A percentile compares a stretch with the other conserved stretches of the same genome.
Conservation (phyloP, 2,797 vertebrate species). For the Strix occidentalis region DNA sequence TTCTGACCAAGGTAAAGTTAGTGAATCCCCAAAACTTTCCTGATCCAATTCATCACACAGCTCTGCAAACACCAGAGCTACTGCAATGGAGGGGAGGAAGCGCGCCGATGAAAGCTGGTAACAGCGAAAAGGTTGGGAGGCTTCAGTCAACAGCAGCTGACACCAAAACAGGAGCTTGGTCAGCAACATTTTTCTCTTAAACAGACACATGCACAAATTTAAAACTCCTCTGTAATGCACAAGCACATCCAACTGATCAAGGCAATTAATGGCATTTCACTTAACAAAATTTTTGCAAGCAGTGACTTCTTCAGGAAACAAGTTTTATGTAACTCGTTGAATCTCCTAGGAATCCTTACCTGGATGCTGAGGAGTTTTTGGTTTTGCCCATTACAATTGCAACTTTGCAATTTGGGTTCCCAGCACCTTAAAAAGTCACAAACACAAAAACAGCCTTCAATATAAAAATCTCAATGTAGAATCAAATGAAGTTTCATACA, state of each 20-base stretch:
- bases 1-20: neutral
- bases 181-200: neutral
- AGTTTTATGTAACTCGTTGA: neutral
- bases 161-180: neutral
- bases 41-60: neutral
- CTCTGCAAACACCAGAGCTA: neutral
- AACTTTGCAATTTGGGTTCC: constrained; percentile 84
- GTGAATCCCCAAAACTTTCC: neutral
- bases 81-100: neutral
- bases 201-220: neutral
- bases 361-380: constrained; percentile 57
- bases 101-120: rapidly evolving
- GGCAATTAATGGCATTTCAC: neutral
- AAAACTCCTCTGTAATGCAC: neutral
- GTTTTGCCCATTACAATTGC: constrained; percentile 90
- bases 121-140: neutral
- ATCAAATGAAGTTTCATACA: neutral
- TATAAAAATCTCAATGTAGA: neutral
- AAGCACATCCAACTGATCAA: neutral
- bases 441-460: neutral
- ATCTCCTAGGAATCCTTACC: constrained; percentile 60
- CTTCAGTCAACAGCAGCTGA: neutral
- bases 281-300: neutral
- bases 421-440: constrained; percentile 82
- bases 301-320: neutral